These are phyloP conservation scores for Erinaceus europaeus DNA, from an alignment of 2,113 vertebrate genomes.

Conservation along the genomic window DNA sequence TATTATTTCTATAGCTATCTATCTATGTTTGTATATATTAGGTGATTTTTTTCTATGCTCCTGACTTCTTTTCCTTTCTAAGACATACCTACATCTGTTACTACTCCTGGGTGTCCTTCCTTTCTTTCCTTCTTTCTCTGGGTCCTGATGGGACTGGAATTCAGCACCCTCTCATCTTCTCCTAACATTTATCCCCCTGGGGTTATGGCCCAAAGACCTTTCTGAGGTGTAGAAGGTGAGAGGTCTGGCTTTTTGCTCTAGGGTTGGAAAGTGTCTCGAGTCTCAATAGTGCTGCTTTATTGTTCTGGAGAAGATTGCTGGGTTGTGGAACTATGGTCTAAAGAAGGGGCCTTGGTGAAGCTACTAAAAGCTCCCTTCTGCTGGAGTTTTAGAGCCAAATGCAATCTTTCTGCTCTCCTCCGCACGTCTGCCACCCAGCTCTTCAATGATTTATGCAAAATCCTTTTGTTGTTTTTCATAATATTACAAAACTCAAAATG, in stretches of 20 bases:
- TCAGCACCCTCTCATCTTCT: too few relatives aligned
- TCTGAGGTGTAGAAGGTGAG: neutral
- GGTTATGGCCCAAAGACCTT: neutral
- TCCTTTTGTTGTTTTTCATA: conserved; percentile 57
- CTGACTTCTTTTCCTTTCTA: too few relatives aligned
- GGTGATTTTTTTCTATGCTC: too few relatives aligned
- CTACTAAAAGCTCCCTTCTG: conserved; percentile 31
- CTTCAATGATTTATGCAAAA: conserved; percentile 28
- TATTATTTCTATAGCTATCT: too few relatives aligned
- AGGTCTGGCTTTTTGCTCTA: neutral
- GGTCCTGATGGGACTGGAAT: too few relatives aligned
- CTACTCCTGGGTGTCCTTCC: too few relatives aligned
- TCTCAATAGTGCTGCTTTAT: neutral
- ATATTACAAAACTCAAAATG: conserved; percentile 39
- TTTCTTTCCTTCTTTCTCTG: too few relatives aligned
- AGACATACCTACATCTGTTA: too few relatives aligned
- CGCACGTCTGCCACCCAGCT: neutral
- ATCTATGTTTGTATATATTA: too few relatives aligned
- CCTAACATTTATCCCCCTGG: too few relatives aligned
- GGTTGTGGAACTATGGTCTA: neutral
- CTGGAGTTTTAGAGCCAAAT: neutral
- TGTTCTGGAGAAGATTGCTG: conserved; percentile 6
- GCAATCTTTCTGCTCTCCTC: conserved; percentile 13
- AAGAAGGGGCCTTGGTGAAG: neutral
- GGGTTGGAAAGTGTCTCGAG: neutral